Conservation (phyloP, 1,140 invertebrate species). For the Eueides isabella region DNA sequence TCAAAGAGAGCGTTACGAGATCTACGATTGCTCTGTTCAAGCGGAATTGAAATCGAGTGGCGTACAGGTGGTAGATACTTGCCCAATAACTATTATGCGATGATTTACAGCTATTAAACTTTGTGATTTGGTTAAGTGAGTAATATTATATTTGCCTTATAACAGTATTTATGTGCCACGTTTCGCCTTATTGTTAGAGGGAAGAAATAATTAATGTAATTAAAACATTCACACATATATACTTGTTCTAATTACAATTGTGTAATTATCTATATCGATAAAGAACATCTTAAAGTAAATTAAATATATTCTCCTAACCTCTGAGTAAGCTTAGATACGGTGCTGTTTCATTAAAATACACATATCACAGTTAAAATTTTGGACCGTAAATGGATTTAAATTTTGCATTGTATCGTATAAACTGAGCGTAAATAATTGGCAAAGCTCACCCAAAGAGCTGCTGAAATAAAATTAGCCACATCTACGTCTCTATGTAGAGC, state of each 20-base stretch:
- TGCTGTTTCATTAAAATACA: background rate
- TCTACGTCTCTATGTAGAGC: conserved; percentile 1
- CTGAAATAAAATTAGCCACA: conserved; percentile 5
- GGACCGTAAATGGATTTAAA: conserved; percentile 2
- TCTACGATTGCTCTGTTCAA: background rate
- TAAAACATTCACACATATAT: no score
- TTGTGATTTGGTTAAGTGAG: background rate
- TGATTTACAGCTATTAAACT: background rate
- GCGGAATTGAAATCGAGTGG: background rate
- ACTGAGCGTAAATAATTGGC: conserved; percentile 5
- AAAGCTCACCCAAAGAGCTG: conserved; percentile 4
- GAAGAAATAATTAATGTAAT: no score
- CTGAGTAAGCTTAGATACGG: background rate
- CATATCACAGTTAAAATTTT: conserved; percentile 6
- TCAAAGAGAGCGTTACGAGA: background rate
- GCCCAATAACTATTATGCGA: no score
- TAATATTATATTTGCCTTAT: no score
- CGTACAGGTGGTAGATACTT: no score
- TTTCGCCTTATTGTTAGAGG: no score
- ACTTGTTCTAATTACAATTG: no score
- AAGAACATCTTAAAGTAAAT: no score
- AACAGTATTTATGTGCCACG: no score
- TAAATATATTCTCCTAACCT: no score
- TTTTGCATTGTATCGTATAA: background rate
- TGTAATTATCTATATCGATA: no score